Conservation (phyloP, 2,113 vertebrate species). For the Dryoscopus gambensis region DNA sequence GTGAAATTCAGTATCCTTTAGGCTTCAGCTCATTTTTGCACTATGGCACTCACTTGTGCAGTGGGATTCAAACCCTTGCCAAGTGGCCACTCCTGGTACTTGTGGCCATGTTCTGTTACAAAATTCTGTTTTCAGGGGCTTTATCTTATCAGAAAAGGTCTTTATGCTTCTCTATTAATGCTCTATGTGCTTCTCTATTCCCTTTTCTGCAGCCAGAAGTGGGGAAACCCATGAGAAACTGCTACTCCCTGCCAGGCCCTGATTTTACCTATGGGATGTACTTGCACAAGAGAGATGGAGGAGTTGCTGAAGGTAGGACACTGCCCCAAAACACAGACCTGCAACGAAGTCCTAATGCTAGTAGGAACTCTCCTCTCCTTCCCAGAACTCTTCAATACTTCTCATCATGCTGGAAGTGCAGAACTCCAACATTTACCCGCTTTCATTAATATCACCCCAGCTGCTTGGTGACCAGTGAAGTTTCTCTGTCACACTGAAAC, state of each 20-base stretch:
- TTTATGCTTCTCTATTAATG: background rate
- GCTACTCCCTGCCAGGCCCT: constrained; percentile 71
- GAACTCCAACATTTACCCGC: background rate
- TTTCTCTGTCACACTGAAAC: background rate
- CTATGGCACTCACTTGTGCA: background rate
- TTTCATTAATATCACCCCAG: background rate
- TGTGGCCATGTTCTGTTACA: accelerated
- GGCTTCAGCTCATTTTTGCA: background rate
- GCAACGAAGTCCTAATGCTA: background rate
- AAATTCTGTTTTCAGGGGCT: background rate
- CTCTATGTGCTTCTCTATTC: background rate
- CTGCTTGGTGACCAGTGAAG: background rate
- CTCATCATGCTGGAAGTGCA: background rate
- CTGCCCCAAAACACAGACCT: background rate
- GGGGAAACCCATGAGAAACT: constrained; percentile 73
- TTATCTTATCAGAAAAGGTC: background rate
- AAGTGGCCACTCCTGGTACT: background rate
- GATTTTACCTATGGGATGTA: constrained; percentile 76
- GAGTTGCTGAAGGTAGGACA: constrained; percentile 78
- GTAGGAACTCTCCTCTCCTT: background rate
- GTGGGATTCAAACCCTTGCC: background rate
- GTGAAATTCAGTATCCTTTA: background rate
- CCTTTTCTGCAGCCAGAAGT: constrained; percentile 69
- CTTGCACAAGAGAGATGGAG: constrained; percentile 70
- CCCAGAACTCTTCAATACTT: background rate